phyloP scores from a whole-genome alignment of 1,140 invertebrate species.

The Drosophila cardini region DNA sequence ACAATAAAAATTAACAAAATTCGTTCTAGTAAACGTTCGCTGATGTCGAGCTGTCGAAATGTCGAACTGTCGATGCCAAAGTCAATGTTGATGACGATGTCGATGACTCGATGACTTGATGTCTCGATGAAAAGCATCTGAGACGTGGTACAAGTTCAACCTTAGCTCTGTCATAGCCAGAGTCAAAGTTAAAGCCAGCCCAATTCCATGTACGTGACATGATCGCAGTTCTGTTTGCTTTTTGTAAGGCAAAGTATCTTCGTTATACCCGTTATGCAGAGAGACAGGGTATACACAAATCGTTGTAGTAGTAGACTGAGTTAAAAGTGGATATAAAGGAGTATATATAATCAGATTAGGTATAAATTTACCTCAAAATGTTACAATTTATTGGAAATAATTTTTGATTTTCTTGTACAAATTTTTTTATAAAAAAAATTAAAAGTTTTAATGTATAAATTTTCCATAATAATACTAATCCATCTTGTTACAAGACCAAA shows the following conservation, averaged over 20 bases:
- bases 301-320: no score
- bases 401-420: no score
- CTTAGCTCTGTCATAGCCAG: not conserved
- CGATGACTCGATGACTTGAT: not conserved
- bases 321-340: no score
- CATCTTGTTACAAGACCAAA: no score
- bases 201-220: slow-evolving; percentile 82
- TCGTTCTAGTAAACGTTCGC: slow-evolving; percentile 79
- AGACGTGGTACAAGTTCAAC: not conserved
- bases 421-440: slow-evolving; percentile 1
- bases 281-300: no score
- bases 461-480: no score
- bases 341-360: no score
- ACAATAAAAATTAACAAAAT: slow-evolving; percentile 83
- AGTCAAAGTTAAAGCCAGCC: slow-evolving; percentile 47
- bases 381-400: no score
- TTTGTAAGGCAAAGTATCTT: not conserved
- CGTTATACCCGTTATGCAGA: no score
- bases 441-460: no score
- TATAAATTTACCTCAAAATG: no score
- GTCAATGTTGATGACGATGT: slow-evolving; percentile 10
- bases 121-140: not conserved
- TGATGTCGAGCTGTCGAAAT: slow-evolving; percentile 22
- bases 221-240: slow-evolving; percentile 60
- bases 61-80: slow-evolving; percentile 23